Percentiles rank a stretch among this genome's conserved stretches.
These are phyloP conservation scores for Lampris incognitus DNA, from an alignment of 2,113 vertebrate genomes.

Conservation along the genomic window DNA sequence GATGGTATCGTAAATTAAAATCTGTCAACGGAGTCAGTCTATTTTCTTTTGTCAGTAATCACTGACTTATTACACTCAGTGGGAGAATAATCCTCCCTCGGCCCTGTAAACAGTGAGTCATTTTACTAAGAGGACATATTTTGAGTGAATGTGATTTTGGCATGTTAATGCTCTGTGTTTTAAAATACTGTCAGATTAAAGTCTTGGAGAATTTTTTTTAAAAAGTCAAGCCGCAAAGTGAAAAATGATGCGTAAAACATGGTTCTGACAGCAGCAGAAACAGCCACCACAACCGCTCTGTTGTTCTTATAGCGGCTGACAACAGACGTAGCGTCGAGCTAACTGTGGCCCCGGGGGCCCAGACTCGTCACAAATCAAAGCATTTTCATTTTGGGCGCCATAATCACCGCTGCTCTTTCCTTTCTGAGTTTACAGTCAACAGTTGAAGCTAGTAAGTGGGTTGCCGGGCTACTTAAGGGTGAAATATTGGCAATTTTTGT, in stretches of 20 bases:
- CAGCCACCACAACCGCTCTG: slow-evolving; percentile 4
- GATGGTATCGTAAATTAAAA: no score
- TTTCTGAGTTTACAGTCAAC: slow-evolving; percentile 11
- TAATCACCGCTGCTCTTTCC: slow-evolving; percentile 25
- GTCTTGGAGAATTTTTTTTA: slow-evolving; percentile 17
- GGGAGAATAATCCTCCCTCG: no score
- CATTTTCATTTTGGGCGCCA: slow-evolving; percentile 6
- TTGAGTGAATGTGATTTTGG: no score
- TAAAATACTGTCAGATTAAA: neutral
- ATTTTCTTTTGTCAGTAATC: no score
- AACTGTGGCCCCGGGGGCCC: slow-evolving; percentile 22
- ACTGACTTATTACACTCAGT: no score
- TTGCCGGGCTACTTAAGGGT: slow-evolving; percentile 12
- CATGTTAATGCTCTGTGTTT: neutral
- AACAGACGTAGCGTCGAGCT: slow-evolving; percentile 19
- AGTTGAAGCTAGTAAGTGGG: slow-evolving; percentile 8
- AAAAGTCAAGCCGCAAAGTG: slow-evolving; percentile 16
- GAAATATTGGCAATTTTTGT: slow-evolving; percentile 21
- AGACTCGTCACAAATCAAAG: slow-evolving; percentile 37
- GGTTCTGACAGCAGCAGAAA: slow-evolving; percentile 31
- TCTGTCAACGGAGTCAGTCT: no score
- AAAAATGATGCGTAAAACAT: slow-evolving; percentile 19
- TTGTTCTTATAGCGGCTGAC: slow-evolving; percentile 39
- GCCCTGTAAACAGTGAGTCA: no score
- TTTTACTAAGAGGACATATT: no score